A percentile compares a stretch with the other conserved stretches of the same genome.
phyloP scores from a whole-genome alignment of 2,888 invertebrate species.

The Agrenia bidenticulata region DNA sequence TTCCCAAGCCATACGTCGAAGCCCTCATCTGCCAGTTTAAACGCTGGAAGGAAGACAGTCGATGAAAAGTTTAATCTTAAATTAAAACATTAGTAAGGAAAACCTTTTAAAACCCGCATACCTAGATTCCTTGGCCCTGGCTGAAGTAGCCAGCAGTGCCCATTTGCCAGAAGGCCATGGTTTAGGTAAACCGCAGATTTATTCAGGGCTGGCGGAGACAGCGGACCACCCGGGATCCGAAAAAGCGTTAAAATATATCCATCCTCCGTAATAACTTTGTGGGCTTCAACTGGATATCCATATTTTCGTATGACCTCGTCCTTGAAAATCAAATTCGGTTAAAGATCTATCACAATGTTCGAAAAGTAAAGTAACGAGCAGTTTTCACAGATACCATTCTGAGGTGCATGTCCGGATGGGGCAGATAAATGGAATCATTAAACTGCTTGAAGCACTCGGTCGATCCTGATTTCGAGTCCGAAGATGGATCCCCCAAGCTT shows the following conservation, averaged over 20 bases:
- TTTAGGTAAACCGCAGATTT: neutral
- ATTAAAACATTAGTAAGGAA: neutral
- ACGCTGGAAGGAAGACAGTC: too few species aligned
- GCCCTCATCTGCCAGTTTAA: slow-evolving; percentile 1
- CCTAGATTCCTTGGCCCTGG: neutral
- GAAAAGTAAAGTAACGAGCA: neutral
- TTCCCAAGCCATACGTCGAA: slow-evolving; percentile 19
- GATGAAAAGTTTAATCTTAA: too few species aligned
- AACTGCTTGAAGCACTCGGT: neutral
- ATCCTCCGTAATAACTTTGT: too few species aligned
- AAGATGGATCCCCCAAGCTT: too few species aligned
- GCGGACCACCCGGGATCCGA: neutral
- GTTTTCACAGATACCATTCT: neutral
- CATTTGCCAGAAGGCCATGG: neutral
- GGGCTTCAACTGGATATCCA: too few species aligned
- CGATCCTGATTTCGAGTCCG: too few species aligned
- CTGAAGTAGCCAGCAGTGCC: neutral
- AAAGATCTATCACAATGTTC: neutral
- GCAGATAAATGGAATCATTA: neutral
- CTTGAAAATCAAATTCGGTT: neutral
- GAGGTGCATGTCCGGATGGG: slow-evolving; percentile 1
- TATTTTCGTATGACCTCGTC: too few species aligned
- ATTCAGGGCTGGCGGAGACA: neutral
- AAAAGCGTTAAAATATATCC: too few species aligned
- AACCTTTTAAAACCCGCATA: neutral